Evolutionary conservation across 1,140 invertebrate genomes (phyloP).

Genomic region (Callitettix versicolor): DNA sequence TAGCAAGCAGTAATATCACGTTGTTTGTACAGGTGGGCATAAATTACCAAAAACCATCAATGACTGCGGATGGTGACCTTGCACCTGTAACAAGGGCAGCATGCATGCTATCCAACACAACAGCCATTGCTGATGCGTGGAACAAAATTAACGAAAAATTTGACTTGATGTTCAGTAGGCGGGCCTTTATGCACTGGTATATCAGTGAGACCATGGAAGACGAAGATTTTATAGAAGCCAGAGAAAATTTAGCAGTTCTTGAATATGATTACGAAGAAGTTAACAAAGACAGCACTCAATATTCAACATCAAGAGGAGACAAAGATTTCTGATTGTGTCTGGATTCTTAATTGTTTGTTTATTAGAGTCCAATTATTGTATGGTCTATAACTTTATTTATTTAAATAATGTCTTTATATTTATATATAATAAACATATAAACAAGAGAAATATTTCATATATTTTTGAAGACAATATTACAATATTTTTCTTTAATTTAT

Average conservation of each 20-base stretch:
- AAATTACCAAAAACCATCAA: constrained; percentile 20
- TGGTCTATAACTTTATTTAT: too few species aligned
- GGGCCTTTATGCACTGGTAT: constrained; percentile 79
- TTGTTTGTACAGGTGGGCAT: constrained; percentile 23
- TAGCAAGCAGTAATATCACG: not conserved
- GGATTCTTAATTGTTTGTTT: too few species aligned
- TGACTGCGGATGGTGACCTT: constrained; percentile 24
- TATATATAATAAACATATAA: too few species aligned
- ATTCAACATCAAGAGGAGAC: not conserved
- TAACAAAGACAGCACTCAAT: constrained; percentile 43
- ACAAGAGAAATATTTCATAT: too few species aligned
- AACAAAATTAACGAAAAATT: constrained; percentile 70
- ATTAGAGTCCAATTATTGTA: too few species aligned
- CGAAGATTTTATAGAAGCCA: constrained; percentile 74
- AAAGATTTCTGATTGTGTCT: too few species aligned
- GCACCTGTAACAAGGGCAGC: constrained; percentile 36
- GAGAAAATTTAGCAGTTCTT: constrained; percentile 72
- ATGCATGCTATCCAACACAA: constrained; percentile 75
- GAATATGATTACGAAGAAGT: constrained; percentile 80
- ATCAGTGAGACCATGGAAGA: constrained; percentile 81
- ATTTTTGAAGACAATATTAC: too few species aligned
- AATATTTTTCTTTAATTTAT: too few species aligned
- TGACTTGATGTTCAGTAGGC: constrained; percentile 72
- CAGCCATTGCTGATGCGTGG: constrained; percentile 71
- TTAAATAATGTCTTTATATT: too few species aligned